Evolutionary conservation across 2,113 vertebrate genomes (phyloP), one percentile per base, ranked within the genome.

Genomic region (Amphilophus citrinellus): DNA sequence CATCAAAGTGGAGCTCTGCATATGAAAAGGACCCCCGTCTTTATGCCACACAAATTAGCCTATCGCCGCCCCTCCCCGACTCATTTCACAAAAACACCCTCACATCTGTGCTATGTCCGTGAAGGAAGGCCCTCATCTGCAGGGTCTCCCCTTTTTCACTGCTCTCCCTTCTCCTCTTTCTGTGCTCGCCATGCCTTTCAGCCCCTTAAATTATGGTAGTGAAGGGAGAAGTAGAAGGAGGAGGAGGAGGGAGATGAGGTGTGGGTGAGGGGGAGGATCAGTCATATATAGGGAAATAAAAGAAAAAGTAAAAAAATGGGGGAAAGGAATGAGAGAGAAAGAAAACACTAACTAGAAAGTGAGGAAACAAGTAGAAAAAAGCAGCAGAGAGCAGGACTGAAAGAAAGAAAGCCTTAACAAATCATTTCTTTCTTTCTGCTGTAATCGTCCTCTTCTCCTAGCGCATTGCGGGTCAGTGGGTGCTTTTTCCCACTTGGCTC

Each of bases 181-280:
- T 94, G 86, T 32, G 65, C 90, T 96, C 87, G 89, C 88, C 92
- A 91, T 92, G 93, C 95, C 92, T 96, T 97, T 97, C 95, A 96
- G 93, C 37, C 88, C 93, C 94, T 94, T 97, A 96, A 97, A 96
- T 97, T 96, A 96, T 93, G 94, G 93, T 90, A 80, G 85, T 80
- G 90, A 80, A 62, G 84, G 82, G 90, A 92, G 84, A 89, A 93
- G 89, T 91, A 32, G 32, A 4, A 88, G 77, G 86, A 76, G 42
- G 50, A 93, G 89, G 92, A 89, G 79, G 87, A 77, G 53, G 58
- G 15, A 7, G 47, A 18, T 47, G 87, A 87, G 75, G 92, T 57
- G 87, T 85, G 77, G 84, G 93, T 84, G 85, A 80, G 76, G 87
- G 87, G 88, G 84, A 83, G 85, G 80, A 86, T 87, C 44, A 3